Conservation (phyloP, 2,888 invertebrate species). For the Ernsta delagoae region DNA sequence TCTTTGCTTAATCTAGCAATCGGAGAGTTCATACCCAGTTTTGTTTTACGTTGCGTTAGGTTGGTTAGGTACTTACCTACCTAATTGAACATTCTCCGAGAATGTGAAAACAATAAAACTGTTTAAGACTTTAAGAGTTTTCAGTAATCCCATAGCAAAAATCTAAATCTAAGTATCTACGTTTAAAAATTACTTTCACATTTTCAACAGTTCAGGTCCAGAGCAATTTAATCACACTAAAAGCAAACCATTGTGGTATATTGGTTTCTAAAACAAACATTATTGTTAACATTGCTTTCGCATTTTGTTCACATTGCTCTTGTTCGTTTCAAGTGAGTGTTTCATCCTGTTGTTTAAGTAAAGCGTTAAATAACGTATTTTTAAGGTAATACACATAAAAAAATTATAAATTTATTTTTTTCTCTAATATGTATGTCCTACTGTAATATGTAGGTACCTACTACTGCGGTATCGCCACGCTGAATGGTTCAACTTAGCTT, state of each 20-base stretch:
- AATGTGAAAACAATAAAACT: no score
- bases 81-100: no score
- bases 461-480: no score
- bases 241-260: conserved; percentile 2
- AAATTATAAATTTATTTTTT: no score
- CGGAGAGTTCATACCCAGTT: no score
- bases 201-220: neutral
- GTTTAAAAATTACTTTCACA: neutral
- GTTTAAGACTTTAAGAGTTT: neutral
- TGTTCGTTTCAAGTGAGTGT: neutral
- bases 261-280: conserved; percentile 7
- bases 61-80: no score
- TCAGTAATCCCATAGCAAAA: neutral
- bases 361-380: neutral
- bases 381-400: no score
- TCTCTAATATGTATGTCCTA: no score
- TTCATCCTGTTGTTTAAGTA: neutral
- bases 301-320: neutral
- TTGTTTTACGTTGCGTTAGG: no score
- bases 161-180: neutral
- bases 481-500: no score
- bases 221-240: neutral
- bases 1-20: no score
- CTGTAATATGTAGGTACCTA: no score
- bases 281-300: neutral